Evolutionary conservation across 2,888 invertebrate species (phyloP).

Genomic region (Melanargia galathea): DNA sequence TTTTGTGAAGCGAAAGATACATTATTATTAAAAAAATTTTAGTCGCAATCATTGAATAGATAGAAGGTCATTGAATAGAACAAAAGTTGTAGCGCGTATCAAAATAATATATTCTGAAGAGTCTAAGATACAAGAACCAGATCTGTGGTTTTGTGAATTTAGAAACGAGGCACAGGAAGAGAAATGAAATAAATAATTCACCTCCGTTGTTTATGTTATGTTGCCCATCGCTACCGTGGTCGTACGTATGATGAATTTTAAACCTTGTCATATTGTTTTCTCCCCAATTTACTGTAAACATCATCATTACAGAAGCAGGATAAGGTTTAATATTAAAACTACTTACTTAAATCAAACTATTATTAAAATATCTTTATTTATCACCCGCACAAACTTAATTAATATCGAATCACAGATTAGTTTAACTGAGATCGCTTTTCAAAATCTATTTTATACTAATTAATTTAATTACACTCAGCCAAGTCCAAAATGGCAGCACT

Average conservation of each 20-base stretch:
- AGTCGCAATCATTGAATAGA: not conserved
- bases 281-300: not conserved
- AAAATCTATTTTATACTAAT: no score
- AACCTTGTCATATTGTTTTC: slow-evolving; percentile 18
- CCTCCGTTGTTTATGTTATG: slow-evolving; percentile 25
- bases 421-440: no score
- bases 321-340: no score
- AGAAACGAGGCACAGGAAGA: slow-evolving; percentile 9
- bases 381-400: no score
- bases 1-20: not conserved
- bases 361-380: no score
- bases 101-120: not conserved
- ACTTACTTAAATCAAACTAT: no score
- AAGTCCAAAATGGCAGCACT: no score
- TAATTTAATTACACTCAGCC: no score
- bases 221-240: slow-evolving; percentile 21
- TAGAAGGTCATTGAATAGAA: no score
- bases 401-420: no score
- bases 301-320: no score
- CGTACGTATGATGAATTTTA: slow-evolving; percentile 29
- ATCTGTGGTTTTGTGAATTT: slow-evolving; percentile 15
- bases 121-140: not conserved
- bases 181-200: slow-evolving; percentile 32
- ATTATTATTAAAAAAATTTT: not conserved
- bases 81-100: not conserved